Evolutionary conservation across 1,140 invertebrate species (phyloP).

Genomic region (Drosophila pseudoobscura): DNA sequence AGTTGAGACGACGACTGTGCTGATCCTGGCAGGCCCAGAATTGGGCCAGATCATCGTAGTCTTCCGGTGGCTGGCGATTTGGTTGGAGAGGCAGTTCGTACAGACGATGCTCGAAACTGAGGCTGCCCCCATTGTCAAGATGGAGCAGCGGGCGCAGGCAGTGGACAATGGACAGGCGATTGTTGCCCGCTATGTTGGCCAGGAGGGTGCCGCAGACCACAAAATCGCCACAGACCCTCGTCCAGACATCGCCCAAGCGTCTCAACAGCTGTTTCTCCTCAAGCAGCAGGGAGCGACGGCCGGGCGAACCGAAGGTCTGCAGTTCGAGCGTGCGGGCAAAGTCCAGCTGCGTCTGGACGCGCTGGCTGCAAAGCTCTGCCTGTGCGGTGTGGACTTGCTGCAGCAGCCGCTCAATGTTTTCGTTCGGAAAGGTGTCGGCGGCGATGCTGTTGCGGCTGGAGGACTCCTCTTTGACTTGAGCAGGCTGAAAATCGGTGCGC

Average conservation of each 20-base stretch:
- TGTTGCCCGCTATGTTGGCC: constrained; percentile 38
- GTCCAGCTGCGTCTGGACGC: constrained; percentile 50
- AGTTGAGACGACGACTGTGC: constrained; percentile 27
- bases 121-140: background rate
- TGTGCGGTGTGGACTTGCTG: constrained; percentile 42
- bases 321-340: constrained; percentile 31
- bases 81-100: constrained; percentile 56
- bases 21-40: constrained; percentile 67
- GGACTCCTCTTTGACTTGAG: background rate
- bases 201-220: constrained; percentile 53
- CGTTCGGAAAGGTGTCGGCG: background rate
- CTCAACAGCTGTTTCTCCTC: constrained; percentile 64
- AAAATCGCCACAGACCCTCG: constrained; percentile 44
- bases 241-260: constrained; percentile 65
- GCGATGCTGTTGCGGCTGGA: background rate
- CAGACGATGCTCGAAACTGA: constrained; percentile 42
- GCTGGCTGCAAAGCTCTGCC: constrained; percentile 45
- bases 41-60: constrained; percentile 54
- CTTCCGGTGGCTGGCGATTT: constrained; percentile 49
- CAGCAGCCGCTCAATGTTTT: constrained; percentile 41
- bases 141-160: constrained; percentile 42
- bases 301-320: constrained; percentile 42
- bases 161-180: constrained; percentile 31
- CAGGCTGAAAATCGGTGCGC: constrained; percentile 52
- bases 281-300: constrained; percentile 49